These are phyloP conservation scores for Scomber scombrus DNA, from an alignment of 2,113 vertebrate genomes.

Conservation along the genomic window DNA sequence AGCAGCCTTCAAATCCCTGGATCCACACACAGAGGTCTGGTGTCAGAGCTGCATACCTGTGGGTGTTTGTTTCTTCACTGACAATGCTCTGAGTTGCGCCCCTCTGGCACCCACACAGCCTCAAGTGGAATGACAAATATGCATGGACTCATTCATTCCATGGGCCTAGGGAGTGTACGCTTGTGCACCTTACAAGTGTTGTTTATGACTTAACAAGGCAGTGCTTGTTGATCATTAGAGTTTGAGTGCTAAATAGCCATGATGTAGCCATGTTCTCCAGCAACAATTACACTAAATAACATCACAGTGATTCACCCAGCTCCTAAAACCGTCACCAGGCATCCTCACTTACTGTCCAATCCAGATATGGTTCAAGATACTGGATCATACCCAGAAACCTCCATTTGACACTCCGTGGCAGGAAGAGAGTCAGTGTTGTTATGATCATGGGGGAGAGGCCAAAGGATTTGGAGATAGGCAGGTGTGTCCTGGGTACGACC, in stretches of 20 bases:
- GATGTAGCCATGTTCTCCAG: slow-evolving; percentile 34
- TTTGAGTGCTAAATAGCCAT: neutral
- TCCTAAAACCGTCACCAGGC: slow-evolving; percentile 12
- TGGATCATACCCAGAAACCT: slow-evolving; percentile 36
- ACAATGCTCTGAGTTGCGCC: slow-evolving; percentile 57
- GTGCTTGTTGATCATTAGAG: slow-evolving; percentile 61
- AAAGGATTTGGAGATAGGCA: slow-evolving; percentile 58
- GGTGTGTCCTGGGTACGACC: slow-evolving; percentile 62
- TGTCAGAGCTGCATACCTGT: slow-evolving; percentile 65
- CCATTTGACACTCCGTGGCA: slow-evolving; percentile 30
- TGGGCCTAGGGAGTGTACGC: slow-evolving; percentile 42
- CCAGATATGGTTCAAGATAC: slow-evolving; percentile 17
- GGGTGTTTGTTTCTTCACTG: slow-evolving; percentile 78
- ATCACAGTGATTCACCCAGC: slow-evolving; percentile 51
- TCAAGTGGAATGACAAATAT: slow-evolving; percentile 70
- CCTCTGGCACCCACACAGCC: slow-evolving; percentile 67
- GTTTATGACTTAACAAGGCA: slow-evolving; percentile 62
- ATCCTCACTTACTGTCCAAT: slow-evolving; percentile 15
- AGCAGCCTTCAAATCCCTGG: slow-evolving; percentile 25
- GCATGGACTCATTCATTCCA: slow-evolving; percentile 71
- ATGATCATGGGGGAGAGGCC: slow-evolving; percentile 47
- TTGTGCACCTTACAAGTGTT: slow-evolving; percentile 37
- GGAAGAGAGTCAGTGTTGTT: slow-evolving; percentile 56
- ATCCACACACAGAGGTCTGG: slow-evolving; percentile 44
- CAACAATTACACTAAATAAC: slow-evolving; percentile 40